A percentile compares a stretch with the other conserved stretches of the same genome.
These are phyloP conservation scores for Prochilodus magdalenae DNA, from an alignment of 2,113 vertebrate species.

Conservation along the genomic window DNA sequence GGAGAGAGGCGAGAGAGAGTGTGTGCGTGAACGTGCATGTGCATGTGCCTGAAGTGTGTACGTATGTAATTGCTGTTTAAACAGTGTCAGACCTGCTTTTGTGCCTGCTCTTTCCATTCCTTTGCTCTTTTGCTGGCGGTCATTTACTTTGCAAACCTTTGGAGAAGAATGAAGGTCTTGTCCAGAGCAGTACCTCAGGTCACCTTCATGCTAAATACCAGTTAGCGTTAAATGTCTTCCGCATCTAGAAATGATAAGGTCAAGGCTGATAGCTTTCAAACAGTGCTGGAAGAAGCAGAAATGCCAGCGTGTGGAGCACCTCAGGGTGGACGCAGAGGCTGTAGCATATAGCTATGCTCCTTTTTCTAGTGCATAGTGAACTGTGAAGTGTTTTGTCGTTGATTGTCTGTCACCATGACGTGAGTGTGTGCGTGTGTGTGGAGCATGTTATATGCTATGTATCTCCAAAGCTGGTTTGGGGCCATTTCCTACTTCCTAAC, in stretches of 20 bases:
- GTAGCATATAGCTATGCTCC: not conserved
- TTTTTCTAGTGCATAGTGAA: not conserved
- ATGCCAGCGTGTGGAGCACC: not conserved
- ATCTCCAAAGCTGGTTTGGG: not conserved
- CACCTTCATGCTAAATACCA: constrained; percentile 5
- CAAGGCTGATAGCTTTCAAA: constrained; percentile 15
- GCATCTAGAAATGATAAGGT: constrained; percentile 32
- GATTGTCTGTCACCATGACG: not conserved
- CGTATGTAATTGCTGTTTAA: constrained; percentile 45
- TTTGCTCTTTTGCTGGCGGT: constrained; percentile 17
- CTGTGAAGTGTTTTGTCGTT: not conserved
- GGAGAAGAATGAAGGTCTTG: too few relatives aligned
- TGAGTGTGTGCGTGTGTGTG: not conserved
- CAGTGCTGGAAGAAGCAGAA: not conserved
- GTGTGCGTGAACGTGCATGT: not conserved
- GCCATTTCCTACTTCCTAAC: not conserved
- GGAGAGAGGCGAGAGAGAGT: constrained; percentile 30
- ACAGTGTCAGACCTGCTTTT: constrained; percentile 20
- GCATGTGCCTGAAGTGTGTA: not conserved
- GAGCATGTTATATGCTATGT: not conserved
- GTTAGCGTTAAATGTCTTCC: constrained; percentile 4
- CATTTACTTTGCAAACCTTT: constrained; percentile 39
- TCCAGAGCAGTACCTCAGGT: not conserved
- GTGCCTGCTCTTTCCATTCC: constrained; percentile 33
- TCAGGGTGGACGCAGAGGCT: not conserved